A percentile compares a stretch with the other conserved stretches of the same genome.
Evolutionary conservation across 2,888 invertebrate genomes (phyloP).

Genomic region (Thecocarcelia acutangulata): DNA sequence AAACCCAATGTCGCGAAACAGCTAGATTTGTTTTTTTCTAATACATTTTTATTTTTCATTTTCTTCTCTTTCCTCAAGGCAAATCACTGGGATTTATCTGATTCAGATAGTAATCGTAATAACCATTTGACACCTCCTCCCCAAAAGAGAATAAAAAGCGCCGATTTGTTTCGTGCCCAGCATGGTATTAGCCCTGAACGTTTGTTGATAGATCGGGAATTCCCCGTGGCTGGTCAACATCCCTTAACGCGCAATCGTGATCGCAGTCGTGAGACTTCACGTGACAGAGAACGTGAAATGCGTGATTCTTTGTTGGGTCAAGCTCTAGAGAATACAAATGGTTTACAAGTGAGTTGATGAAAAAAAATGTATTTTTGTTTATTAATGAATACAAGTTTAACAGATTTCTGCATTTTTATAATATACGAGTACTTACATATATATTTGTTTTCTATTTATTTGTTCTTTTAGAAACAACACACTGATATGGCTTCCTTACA

Average conservation of each 20-base stretch:
- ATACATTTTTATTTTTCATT: slow-evolving; percentile 17
- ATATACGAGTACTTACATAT: no score
- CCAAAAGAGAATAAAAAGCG: slow-evolving; percentile 87
- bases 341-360: slow-evolving; percentile 74
- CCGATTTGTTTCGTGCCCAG: slow-evolving; percentile 86
- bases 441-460: not conserved
- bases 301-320: slow-evolving; percentile 89
- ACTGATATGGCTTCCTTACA: slow-evolving; percentile 84
- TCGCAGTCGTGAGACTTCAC: slow-evolving; percentile 80
- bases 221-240: slow-evolving; percentile 80
- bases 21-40: not conserved
- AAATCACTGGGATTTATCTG: slow-evolving; percentile 85
- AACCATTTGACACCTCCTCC: slow-evolving; percentile 84
- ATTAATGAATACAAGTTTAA: no score
- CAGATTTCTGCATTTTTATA: no score
- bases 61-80: slow-evolving; percentile 70
- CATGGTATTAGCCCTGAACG: slow-evolving; percentile 82
- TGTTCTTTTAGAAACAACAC: slow-evolving; percentile 81
- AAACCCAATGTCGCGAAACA: slow-evolving; percentile 71
- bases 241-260: slow-evolving; percentile 79
- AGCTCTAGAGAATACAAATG: slow-evolving; percentile 87
- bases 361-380: not conserved
- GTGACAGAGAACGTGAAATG: slow-evolving; percentile 81
- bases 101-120: slow-evolving; percentile 81
- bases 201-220: slow-evolving; percentile 80